Evolutionary conservation across 30 jellyfish, hydroid and myxozoan genomes (phyloP), one percentile per base, ranked within the genome.

Genomic region (Haliclystus octoradiatus): DNA sequence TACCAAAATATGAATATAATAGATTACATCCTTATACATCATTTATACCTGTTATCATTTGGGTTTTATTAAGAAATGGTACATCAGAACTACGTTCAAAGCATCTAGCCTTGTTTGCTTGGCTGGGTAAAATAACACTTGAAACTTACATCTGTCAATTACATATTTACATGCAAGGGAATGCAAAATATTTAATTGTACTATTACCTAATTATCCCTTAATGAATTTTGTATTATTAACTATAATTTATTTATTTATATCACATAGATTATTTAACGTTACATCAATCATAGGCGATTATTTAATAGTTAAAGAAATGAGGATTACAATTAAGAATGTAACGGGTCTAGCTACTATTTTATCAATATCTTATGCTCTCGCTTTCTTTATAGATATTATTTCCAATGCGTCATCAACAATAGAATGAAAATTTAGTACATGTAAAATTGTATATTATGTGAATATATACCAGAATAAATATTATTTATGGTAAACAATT

Each of bases 21-120:
- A 77, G 33, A 46, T 76, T 88, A 1, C 97, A 88, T 47, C 97
- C 97, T 12, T 88, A 88, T 68, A 88, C 97, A 27, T 88, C 94
- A 2, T 65, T 80, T 19, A 65, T 88, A 28, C 97, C 97, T 15
- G 70, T 88, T n/a, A 69, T 88, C 14, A 71, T 78, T 1, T 88
- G 68, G 50, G 73, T 88, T 4, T 72, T 22, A 14, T 70, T 81
- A 50, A 76, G 97, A 33, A 88, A 88, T 49, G 31, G 77, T 7
- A 34, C 73, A 31, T 64, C 93, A 4, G 23, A 19, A 24, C 57
- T 88, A 26, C 83, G 97, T 24, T 34, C 28, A 19, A 57, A 81
- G 47, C 76, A 88, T 69, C 65, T 75, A 14, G 80, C 29, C 31
- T 2, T 88, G 79, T 80, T 88, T 72, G 51, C 94, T 7, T 72